Conservation (phyloP, 2,797 vertebrate species). For the Coccyzus lansbergi region DNA sequence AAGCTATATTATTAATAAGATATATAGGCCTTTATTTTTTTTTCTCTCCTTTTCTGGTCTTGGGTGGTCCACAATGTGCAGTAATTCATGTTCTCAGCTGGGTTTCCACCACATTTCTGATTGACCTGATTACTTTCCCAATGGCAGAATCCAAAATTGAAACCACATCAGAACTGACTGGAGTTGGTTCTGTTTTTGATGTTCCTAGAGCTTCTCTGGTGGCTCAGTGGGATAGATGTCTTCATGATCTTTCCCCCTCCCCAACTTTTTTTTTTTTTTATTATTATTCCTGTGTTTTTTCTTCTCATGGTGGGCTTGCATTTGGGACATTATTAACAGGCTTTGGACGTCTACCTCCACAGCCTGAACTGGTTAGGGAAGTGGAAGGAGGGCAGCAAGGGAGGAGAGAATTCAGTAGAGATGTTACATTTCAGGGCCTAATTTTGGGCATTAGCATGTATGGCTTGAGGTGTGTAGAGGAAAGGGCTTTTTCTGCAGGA, state of each 20-base stretch:
- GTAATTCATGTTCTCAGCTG: slow-evolving; percentile 74
- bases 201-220: slow-evolving; percentile 66
- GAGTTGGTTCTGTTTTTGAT: slow-evolving; percentile 68
- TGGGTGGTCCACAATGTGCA: slow-evolving; percentile 70
- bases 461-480: not conserved
- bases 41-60: slow-evolving; percentile 29
- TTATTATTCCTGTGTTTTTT: not conserved
- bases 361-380: not conserved
- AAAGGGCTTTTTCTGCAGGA: not conserved
- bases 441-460: not conserved
- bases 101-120: slow-evolving; percentile 72
- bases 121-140: slow-evolving; percentile 74
- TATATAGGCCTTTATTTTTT: not conserved
- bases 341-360: slow-evolving; percentile 1
- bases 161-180: slow-evolving; percentile 71
- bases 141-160: slow-evolving; percentile 72
- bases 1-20: slow-evolving; percentile 51
- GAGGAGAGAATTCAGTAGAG: not conserved
- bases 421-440: not conserved
- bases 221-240: slow-evolving; percentile 67
- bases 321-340: not conserved
- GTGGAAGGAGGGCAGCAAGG: not conserved
- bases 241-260: not conserved
- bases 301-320: not conserved
- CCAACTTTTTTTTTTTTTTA: no score